Base-by-base conservation (phyloP, 2,797 vertebrate species). In the Pseudocheirus occidentalis region DNA sequence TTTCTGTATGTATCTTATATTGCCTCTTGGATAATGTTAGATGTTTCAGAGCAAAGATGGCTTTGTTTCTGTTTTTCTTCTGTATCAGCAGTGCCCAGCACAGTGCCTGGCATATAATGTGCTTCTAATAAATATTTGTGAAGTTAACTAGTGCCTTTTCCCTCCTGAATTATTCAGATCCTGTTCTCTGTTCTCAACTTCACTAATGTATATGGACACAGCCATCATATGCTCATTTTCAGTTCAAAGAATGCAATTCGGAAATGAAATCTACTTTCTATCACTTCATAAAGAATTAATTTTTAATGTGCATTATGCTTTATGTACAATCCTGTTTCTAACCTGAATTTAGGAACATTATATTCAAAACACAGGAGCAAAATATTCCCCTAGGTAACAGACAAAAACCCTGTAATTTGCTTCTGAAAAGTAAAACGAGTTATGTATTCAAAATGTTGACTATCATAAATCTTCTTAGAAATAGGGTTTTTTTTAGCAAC, bases 271-370 rank as follows among this genome's bases (percentile, higher is more conserved):
- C 90, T 92, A 89, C 46, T 93, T 95, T 95, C 93, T 81, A 18
- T 96, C 94, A 81, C 73, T 92, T 95, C 93, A 92, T 96, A 31
- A 95, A 95, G 73, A 93, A 91, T 5, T 34, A 90, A 91, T 95
- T 95, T 97, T 94, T 50, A 96, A 95, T 46, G 55, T 94, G 28
- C 92, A 96, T 90, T n/a, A 94, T 81, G 96, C 97, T 96, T 50
- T 90, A 90, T 93, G 93, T 94, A 92, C 52, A 92, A 91, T 93
- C 59, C 40, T 12, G 57, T 28, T 27, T 24, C 55, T 95, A 94
- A 95, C 94, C 52, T 93, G 57, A 31, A 13, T 95, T 94, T 95
- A 94, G 90, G 96, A 97, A 95, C 53, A 90, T 27, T 91, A 55
- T 81, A 57, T 66, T 95, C 93, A 46, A 94, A 95, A 96, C 16